Evolutionary conservation across 2,888 invertebrate genomes (phyloP).

Genomic region (Phasia obesa): DNA sequence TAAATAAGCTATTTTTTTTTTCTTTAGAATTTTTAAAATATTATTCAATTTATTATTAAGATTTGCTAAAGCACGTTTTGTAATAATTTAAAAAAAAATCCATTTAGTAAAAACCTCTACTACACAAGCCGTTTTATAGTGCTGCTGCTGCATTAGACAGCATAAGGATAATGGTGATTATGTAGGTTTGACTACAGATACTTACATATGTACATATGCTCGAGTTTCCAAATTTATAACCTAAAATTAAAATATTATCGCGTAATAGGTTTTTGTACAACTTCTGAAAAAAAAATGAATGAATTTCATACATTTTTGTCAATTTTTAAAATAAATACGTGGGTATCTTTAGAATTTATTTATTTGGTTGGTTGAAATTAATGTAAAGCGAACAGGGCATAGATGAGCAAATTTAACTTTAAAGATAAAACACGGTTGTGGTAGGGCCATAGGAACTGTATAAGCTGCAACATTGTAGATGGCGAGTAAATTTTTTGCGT

Average conservation of each 20-base stretch:
- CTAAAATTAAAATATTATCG: conserved; percentile 68
- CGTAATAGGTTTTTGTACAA: conserved; percentile 56
- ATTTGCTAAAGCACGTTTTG: conserved; percentile 66
- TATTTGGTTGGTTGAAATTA: not conserved
- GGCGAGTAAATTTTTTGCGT: too few relatives aligned
- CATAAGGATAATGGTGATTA: conserved; percentile 12
- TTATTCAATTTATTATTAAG: conserved; percentile 62
- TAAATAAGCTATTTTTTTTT: conserved; percentile 2
- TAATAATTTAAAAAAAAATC: conserved; percentile 69
- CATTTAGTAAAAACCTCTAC: conserved; percentile 50
- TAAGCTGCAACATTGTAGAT: too few relatives aligned
- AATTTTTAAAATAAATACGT: conserved; percentile 34
- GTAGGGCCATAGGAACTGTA: too few relatives aligned
- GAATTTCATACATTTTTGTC: conserved; percentile 45
- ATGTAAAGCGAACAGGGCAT: too few relatives aligned
- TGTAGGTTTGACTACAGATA: conserved; percentile 10
- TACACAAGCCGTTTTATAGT: conserved; percentile 27
- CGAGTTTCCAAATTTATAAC: conserved; percentile 49
- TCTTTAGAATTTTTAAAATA: conserved; percentile 22
- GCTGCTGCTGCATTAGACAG: not conserved
- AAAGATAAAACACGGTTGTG: too few relatives aligned
- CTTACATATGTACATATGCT: not conserved
- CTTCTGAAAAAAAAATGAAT: conserved; percentile 47
- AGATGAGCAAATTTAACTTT: too few relatives aligned
- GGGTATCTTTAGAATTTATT: conserved; percentile 32